Evolutionary conservation across 1,140 invertebrate species (phyloP), one percentile per base, ranked within the genome.

Genomic region (Ceratina japonica): DNA sequence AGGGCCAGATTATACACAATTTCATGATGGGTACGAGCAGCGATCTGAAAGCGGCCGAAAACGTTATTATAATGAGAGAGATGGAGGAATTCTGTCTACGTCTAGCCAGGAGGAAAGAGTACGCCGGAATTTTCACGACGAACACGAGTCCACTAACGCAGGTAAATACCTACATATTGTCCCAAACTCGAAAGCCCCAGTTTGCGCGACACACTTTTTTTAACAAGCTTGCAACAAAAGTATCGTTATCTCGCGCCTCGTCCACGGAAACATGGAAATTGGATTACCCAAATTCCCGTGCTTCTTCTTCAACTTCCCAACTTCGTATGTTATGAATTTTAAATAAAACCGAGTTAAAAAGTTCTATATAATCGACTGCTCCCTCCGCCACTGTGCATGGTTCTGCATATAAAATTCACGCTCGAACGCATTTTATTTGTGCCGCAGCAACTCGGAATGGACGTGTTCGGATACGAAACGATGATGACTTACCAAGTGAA

Each of bases 131-230:
- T 24, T 95, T 97, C 76, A 97, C 97, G 0, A 97, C 96, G 2
- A 97, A 97, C 87, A 97, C 97, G 8, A 97, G 95, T 89, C 96
- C 96, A 0, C 91, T 97, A 18, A 98, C 97, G 31, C 95, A 96
- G 93, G 96, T 96, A 93, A 91, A 2, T 31, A 27, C 27, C 27
- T 31, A 31, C 27, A 4, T 31, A 31, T 4, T 44, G 5, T 10
- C 10, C 37, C 5, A 44, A 44, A 44, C 5, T 44, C 10, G 37
- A 44, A 44, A 44, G 37, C 37, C 10, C 37, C 37, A 10, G 37
- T 44, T 44, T 44, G 37, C 37, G 37, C 37, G 37, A 44, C 37
- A 44, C 10, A 44, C 37, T 44, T 44, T 44, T 63, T 52, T 18
- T 62, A 22, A 70, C 31, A 16, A 71, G 31, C n/a, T 52, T 22